These are phyloP conservation scores for Ceratina calcarata DNA, from an alignment of 1,140 invertebrate genomes.

Conservation along the genomic window DNA sequence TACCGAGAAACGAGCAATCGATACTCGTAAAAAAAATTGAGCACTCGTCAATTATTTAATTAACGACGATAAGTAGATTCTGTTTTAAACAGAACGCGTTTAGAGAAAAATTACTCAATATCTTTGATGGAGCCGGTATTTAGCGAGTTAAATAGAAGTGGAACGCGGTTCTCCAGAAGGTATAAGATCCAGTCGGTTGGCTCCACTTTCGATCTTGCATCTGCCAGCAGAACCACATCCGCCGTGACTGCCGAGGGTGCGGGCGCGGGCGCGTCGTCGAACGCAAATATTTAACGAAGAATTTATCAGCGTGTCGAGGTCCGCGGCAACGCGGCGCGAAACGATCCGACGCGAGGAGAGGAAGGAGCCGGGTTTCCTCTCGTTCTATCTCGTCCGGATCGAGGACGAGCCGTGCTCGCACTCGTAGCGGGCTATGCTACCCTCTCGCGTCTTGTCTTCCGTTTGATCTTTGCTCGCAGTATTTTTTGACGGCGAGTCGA, in stretches of 20 bases:
- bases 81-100: background rate
- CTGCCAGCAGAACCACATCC: constrained; percentile 14
- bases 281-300: constrained; percentile 61
- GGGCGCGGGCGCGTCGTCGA: background rate
- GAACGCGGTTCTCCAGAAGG: too few species aligned
- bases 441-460: constrained; percentile 73
- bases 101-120: background rate
- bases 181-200: too few species aligned
- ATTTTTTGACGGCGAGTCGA: constrained; percentile 81
- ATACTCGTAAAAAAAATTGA: background rate
- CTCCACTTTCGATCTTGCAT: background rate
- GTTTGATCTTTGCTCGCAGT: constrained; percentile 80
- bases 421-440: constrained; percentile 42
- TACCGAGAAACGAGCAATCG: background rate
- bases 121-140: too few species aligned
- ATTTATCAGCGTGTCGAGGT: constrained; percentile 50
- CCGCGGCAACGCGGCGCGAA: constrained; percentile 5
- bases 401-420: background rate
- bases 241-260: background rate
- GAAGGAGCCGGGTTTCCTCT: constrained; percentile 31
- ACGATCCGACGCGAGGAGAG: constrained; percentile 11
- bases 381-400: constrained; percentile 47
- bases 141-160: too few species aligned
- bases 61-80: background rate
- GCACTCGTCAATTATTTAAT: background rate